These are phyloP conservation scores for Drosophila gaucha DNA, from an alignment of 2,888 invertebrate species.

Conservation along the genomic window DNA sequence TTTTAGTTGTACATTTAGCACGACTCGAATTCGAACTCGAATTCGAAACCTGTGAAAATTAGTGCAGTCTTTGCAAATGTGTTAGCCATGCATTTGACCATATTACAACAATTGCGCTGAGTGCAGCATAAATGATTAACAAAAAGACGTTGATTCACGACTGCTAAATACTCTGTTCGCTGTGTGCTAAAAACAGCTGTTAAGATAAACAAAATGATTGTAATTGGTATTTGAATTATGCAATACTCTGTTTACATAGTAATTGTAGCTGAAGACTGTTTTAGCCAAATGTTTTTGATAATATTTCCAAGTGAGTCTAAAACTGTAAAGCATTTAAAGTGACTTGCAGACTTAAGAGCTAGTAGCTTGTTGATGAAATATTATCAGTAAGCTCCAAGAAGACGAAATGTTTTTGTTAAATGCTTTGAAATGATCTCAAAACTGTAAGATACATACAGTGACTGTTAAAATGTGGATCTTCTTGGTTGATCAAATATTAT, in stretches of 20 bases:
- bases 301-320: neutral
- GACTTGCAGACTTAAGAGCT: neutral
- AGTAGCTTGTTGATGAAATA: neutral
- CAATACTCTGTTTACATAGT: neutral
- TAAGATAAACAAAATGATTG: neutral
- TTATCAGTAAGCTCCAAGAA: neutral
- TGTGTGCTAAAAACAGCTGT: neutral
- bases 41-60: slow-evolving; percentile 43
- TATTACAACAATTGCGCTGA: slow-evolving; percentile 41
- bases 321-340: neutral
- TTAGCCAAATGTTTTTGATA: neutral
- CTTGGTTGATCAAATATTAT: no score
- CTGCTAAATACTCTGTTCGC: neutral
- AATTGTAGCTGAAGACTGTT: neutral
- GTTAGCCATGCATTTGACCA: slow-evolving; percentile 23
- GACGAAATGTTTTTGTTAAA: neutral
- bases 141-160: neutral
- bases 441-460: neutral
- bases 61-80: slow-evolving; percentile 51
- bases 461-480: neutral
- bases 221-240: neutral
- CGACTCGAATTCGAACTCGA: neutral
- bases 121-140: slow-evolving; percentile 34
- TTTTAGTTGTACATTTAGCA: neutral
- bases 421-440: no score